Conservation (phyloP, 2,113 vertebrate species). For the Phodopus roborovskii region DNA sequence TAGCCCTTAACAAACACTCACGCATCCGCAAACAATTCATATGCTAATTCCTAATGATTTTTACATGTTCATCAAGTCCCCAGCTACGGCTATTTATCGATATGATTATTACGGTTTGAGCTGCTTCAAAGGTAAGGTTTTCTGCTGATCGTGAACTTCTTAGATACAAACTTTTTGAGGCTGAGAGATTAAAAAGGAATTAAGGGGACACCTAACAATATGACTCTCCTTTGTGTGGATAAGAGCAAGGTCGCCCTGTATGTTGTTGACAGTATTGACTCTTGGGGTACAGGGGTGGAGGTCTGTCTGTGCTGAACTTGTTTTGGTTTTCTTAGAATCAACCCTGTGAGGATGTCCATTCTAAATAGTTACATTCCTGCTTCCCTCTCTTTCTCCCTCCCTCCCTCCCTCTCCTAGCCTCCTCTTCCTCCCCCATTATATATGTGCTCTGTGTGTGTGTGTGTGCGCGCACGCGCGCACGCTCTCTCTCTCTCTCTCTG, state of each 20-base stretch:
- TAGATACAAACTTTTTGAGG: constrained; percentile 49
- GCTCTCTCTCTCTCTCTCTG: not conserved
- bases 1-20: not conserved
- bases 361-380: not conserved
- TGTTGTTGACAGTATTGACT: not conserved
- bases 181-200: constrained; percentile 32
- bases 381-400: not conserved
- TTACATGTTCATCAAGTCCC: constrained; percentile 18
- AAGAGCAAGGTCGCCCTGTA: not conserved
- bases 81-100: not conserved
- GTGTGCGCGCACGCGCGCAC: too few species aligned
- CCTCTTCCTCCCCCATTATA: too few species aligned
- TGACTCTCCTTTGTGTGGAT: not conserved
- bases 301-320: not conserved
- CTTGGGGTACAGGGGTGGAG: not conserved
- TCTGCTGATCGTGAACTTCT: constrained; percentile 35
- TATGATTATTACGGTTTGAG: not conserved
- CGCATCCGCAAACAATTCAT: not conserved
- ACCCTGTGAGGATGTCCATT: not conserved
- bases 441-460: too few species aligned
- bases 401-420: not conserved
- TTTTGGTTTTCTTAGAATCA: not conserved
- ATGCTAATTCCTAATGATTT: constrained; percentile 49
- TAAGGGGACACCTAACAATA: not conserved
- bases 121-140: constrained; percentile 12